Percentiles rank a stretch among this genome's conserved stretches.
Conservation (phyloP, 1,140 invertebrate genomes). For the Drosophila santomea region DNA sequence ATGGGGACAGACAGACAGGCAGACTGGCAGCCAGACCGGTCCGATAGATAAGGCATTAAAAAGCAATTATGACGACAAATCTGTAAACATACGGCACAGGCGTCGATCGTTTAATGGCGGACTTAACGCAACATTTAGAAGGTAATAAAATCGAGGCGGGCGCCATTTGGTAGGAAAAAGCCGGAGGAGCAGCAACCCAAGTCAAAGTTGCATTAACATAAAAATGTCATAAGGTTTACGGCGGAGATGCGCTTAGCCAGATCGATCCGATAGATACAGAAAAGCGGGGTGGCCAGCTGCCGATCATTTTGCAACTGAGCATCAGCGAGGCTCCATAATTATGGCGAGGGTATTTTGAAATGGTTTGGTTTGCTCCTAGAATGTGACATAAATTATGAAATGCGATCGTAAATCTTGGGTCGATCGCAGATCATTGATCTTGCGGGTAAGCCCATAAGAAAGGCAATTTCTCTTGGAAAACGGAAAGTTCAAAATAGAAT, state of each 20-base stretch:
- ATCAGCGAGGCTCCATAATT: slow-evolving; percentile 2
- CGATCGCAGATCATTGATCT: slow-evolving; percentile 53
- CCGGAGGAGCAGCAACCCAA: slow-evolving; percentile 30
- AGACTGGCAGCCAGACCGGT: slow-evolving; percentile 18
- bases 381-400: slow-evolving; percentile 64
- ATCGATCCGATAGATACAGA: slow-evolving; percentile 57
- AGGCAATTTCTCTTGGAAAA: background rate
- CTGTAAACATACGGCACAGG: slow-evolving; percentile 81
- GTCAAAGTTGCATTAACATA: slow-evolving; percentile 80
- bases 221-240: slow-evolving; percentile 83
- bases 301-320: slow-evolving; percentile 68
- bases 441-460: slow-evolving; percentile 22
- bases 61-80: slow-evolving; percentile 84
- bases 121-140: slow-evolving; percentile 84
- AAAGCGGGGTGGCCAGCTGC: slow-evolving; percentile 40
- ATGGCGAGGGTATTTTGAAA: slow-evolving; percentile 34
- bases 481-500: slow-evolving; percentile 17
- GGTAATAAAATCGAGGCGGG: slow-evolving; percentile 76
- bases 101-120: slow-evolving; percentile 75
- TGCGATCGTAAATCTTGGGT: slow-evolving; percentile 60
- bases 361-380: slow-evolving; percentile 4
- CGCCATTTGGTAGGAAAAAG: slow-evolving; percentile 25
- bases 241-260: slow-evolving; percentile 64
- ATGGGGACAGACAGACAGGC: slow-evolving; percentile 6
- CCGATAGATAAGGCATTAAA: slow-evolving; percentile 82